Conservation (phyloP, 2,888 invertebrate species). For the Callyntrura guangdongensis region DNA sequence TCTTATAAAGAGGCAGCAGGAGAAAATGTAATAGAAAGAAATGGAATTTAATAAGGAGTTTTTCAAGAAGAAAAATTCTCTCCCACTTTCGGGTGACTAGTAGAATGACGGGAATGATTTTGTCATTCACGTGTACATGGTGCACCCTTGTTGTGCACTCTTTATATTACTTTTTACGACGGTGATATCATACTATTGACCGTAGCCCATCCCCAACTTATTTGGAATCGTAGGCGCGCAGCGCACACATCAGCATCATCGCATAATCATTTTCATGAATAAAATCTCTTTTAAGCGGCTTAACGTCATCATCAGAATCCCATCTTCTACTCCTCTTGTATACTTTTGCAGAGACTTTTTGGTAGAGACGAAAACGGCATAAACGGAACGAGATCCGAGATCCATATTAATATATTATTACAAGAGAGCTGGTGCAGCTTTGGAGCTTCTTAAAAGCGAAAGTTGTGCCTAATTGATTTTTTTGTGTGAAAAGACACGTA, state of each 20-base stretch:
- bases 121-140: constrained; percentile 7
- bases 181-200: neutral
- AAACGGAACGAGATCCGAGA: neutral
- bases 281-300: constrained; percentile 40
- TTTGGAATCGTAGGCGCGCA: neutral
- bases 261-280: constrained; percentile 39
- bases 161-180: neutral
- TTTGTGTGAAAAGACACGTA: neutral
- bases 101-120: neutral
- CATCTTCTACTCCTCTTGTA: neutral
- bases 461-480: constrained; percentile 25
- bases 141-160: neutral
- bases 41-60: constrained; percentile 26
- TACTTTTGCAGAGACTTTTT: neutral
- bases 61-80: neutral
- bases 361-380: neutral
- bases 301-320: constrained; percentile 37
- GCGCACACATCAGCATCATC: neutral
- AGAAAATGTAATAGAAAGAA: constrained; percentile 2
- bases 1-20: neutral
- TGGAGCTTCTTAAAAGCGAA: too few species aligned
- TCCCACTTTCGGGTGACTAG: neutral
- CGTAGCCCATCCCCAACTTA: constrained; percentile 26
- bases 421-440: too few species aligned
- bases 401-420: too few species aligned